These are phyloP conservation scores for Glaucomys volans DNA, from an alignment of 2,113 vertebrate genomes.

Conservation along the genomic window DNA sequence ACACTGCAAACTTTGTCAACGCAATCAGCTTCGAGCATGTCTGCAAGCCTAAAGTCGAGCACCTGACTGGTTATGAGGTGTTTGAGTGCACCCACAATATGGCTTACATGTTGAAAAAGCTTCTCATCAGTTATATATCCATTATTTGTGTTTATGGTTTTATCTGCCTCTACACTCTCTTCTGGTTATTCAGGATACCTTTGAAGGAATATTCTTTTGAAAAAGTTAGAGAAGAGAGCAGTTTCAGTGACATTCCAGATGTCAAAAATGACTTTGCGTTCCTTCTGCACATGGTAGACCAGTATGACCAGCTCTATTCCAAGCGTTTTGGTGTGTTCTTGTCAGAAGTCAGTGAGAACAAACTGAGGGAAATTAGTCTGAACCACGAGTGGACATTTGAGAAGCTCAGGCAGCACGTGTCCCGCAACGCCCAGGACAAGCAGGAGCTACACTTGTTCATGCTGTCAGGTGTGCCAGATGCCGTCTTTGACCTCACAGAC, in stretches of 20 bases:
- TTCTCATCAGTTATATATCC: constrained; percentile 98
- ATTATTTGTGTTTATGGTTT: constrained; percentile 97
- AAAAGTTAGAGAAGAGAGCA: constrained; percentile 98
- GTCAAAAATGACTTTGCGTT: constrained; percentile 99
- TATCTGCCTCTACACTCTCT: constrained; percentile 97
- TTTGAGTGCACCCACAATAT: constrained; percentile 99
- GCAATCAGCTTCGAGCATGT: constrained; percentile 95
- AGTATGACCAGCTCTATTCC: constrained; percentile 97
- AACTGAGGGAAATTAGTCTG: constrained; percentile 96
- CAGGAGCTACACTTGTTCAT: constrained; percentile 97
- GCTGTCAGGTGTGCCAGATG: constrained; percentile 96
- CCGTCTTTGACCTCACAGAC: constrained; percentile 97
- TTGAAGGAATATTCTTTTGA: constrained; percentile 99
- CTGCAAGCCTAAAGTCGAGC: constrained; percentile 94
- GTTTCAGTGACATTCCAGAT: constrained; percentile 98
- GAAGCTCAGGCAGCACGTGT: constrained; percentile 96
- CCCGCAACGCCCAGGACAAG: constrained; percentile 95
- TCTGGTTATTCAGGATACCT: constrained; percentile 97
- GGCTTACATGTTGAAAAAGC: constrained; percentile 98
- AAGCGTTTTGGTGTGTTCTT: constrained; percentile 98
- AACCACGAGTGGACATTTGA: constrained; percentile 99
- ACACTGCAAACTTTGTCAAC: constrained; percentile 96
- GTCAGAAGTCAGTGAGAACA: constrained; percentile 99
- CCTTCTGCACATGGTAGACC: constrained; percentile 99
- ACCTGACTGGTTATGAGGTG: constrained; percentile 94